phyloP scores from a whole-genome alignment of 1,140 invertebrate species.

The Trypoxylus dichotomus region DNA sequence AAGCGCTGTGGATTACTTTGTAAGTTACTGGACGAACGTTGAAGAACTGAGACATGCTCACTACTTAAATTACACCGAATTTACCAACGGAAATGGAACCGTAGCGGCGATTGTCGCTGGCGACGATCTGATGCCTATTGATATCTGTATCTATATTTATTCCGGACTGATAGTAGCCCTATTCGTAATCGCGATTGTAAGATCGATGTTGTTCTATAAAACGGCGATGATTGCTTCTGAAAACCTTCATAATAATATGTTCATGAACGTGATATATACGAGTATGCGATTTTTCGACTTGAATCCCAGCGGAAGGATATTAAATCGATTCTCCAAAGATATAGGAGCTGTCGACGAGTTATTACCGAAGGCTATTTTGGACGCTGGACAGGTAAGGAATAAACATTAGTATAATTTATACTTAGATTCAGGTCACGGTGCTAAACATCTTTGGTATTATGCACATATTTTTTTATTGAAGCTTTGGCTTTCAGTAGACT shows the following conservation, averaged over 20 bases:
- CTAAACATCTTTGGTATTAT: conserved; percentile 19
- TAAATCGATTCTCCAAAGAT: conserved; percentile 55
- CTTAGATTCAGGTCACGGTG: neutral
- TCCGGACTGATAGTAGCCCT: conserved; percentile 55
- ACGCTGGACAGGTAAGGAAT: conserved; percentile 61
- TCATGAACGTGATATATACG: conserved; percentile 60
- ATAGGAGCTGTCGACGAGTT: conserved; percentile 67
- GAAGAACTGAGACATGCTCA: conserved; percentile 39
- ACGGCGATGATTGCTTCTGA: conserved; percentile 67
- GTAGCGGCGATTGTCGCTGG: neutral
- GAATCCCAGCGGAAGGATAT: conserved; percentile 68
- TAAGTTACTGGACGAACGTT: conserved; percentile 71
- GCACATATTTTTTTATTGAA: conserved; percentile 6
- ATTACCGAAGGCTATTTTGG: conserved; percentile 66
- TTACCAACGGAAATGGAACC: conserved; percentile 24
- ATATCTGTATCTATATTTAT: conserved; percentile 58
- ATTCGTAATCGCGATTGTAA: conserved; percentile 55
- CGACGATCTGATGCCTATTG: conserved; percentile 33
- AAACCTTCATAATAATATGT: conserved; percentile 70
- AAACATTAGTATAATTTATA: too few species aligned
- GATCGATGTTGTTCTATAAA: conserved; percentile 65
- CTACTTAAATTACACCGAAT: neutral
- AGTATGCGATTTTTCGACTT: conserved; percentile 84
- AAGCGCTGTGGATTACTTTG: conserved; percentile 77
- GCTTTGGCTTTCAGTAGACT: neutral